Evolutionary conservation across 2,888 invertebrate species (phyloP), one percentile per base, ranked within the genome.

Genomic region (Melinaea menophilus): DNA sequence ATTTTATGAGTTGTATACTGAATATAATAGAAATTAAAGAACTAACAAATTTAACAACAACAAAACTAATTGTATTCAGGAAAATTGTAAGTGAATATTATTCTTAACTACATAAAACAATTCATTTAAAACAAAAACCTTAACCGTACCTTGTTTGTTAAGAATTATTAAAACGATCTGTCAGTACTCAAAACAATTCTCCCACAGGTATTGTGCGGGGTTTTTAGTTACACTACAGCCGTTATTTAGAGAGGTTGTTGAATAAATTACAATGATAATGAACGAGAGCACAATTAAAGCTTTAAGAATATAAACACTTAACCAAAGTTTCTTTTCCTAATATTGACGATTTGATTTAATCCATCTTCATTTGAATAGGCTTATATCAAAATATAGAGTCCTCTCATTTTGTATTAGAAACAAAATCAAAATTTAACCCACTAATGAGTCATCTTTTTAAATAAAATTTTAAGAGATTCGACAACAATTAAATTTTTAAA

Each of bases 241-340:
- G 55, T 66, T 63, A 63, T 65, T 58, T 63, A 58, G 62, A 60
- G 5, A 51, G 31, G 11, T 41, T 59, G 57, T 63, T 68, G 64
- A 68, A 68, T 68, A 66, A 68, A 66, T 68, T 68, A 68, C 64
- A 56, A 64, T 64, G 60, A 61, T 61, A 63, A 66, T 66, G 62
- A 65, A 68, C 41, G 41, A 41, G 41, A 41, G 41, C 9, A 41
- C 5, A 41, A 41, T 37, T 41, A 41, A 41, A 2, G 41, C 5
- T 9, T 9, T 5, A 41, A 9, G 41, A 41, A 9, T 9, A 41
- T 9, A 11, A 41, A 41, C 41, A 41, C 41, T 9, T 41, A 41
- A 41, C 5, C 7, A 9, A 41, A 41, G 41, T 41, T 41, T 41
- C 41, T 41, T 41, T 41, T 41, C 7, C 3, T 9, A 9, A 37